These are phyloP conservation scores for Micromussa lordhowensis DNA, from an alignment of 92 coral and sea anemone species.

Conservation along the genomic window DNA sequence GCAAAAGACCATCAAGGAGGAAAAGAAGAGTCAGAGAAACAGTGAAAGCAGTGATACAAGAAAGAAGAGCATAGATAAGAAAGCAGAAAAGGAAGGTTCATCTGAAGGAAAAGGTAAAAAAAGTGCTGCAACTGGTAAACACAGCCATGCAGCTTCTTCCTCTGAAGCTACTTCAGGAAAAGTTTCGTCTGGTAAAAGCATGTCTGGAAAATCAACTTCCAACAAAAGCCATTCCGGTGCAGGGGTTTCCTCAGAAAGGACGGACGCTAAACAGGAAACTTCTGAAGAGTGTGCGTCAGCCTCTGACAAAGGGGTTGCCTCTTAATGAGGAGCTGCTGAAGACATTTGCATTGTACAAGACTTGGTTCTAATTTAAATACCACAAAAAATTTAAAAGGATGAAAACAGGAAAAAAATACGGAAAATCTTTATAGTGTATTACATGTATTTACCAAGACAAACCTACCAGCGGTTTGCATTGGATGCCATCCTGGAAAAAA, in stretches of 20 bases:
- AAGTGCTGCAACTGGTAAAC: constrained; percentile 21
- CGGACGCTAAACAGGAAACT: not conserved
- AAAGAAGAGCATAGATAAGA: constrained; percentile 10
- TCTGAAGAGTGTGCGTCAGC: constrained; percentile 11
- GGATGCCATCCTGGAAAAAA: not conserved
- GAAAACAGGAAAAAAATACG: constrained; percentile 13
- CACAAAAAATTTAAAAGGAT: constrained; percentile 29
- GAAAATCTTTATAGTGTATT: not conserved
- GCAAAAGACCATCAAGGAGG: constrained; percentile 3
- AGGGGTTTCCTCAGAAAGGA: not conserved
- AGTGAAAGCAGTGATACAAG: constrained; percentile 26
- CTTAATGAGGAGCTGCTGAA: not conserved
- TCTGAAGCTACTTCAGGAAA: not conserved
- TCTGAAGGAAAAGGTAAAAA: constrained; percentile 13
- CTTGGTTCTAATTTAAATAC: constrained; percentile 10
- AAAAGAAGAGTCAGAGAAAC: constrained; percentile 9
- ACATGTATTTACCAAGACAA: not conserved
- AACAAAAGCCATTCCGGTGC: not conserved
- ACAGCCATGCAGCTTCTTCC: not conserved
- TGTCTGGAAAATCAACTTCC: not conserved
- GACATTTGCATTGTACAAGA: constrained; percentile 2
- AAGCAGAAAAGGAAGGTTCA: not conserved
- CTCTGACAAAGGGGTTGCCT: not conserved
- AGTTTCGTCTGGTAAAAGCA: not conserved
- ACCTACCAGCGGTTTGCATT: not conserved